Evolutionary conservation across 2,797 vertebrate genomes (phyloP).

Genomic region (Acanthornis magna): DNA sequence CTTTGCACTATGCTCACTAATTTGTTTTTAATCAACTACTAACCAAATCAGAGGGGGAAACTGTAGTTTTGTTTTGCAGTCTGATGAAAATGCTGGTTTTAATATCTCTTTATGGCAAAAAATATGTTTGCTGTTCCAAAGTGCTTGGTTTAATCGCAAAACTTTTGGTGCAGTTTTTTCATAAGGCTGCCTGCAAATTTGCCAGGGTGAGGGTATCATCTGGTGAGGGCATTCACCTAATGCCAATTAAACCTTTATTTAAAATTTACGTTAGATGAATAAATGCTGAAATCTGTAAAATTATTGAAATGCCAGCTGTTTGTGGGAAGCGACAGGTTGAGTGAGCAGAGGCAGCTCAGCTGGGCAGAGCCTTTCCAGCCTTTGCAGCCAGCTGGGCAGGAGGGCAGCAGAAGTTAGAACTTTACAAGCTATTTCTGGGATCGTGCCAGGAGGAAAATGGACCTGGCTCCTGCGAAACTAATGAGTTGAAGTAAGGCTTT

Average conservation of each 20-base stretch:
- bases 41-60: not conserved
- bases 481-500: not conserved
- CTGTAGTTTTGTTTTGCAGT: not conserved
- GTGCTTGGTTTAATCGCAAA: not conserved
- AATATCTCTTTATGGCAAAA: not conserved
- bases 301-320: not conserved
- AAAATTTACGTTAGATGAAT: not conserved
- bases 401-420: not conserved
- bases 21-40: not conserved
- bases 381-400: not conserved
- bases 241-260: not conserved
- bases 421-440: not conserved
- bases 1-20: not conserved
- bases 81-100: not conserved
- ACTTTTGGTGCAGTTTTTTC: not conserved
- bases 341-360: slow-evolving; percentile 2
- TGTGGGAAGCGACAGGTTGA: not conserved
- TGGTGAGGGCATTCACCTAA: not conserved
- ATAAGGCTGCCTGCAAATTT: not conserved
- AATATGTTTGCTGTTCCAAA: not conserved
- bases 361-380: not conserved
- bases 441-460: not conserved
- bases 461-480: not conserved
- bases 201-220: not conserved
- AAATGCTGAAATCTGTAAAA: not conserved